Base-by-base conservation (phyloP, 2,888 invertebrate species). In the Synergus gifuensis region DNA sequence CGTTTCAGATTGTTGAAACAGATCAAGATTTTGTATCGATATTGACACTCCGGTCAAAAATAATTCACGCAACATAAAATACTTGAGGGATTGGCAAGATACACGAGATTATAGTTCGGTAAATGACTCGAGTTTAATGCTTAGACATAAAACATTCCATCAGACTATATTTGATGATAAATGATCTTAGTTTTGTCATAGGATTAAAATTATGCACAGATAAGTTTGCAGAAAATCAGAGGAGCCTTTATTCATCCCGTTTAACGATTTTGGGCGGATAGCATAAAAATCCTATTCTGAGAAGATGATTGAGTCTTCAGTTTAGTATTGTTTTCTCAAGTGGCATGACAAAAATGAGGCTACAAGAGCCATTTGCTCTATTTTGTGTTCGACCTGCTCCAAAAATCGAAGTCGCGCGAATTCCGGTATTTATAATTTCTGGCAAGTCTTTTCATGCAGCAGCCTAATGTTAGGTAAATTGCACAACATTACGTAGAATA, bases 351-450 rank as follows among this genome's bases (percentile, higher is more conserved):
- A 73, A 54, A 73, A 28, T 40, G 73, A 49, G 54, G 49, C 11
- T 36, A 28, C 28, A 49, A 54, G n/a, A 73, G 62, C 44, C 12
- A 28, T 62, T 78, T 78, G 67, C 67, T 42, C 22, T 7, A 46
- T 54, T 83, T 83, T 78, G 82, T 80, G 76, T 69, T 83, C 83
- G 87, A 87, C 88, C 88, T 88, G 87, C 87, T 88, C 86, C 84
- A 86, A 86, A 87, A 86, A 85, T 73, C 82, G 81, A 22, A 83
- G 86, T 86, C 85, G 84, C 85, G 86, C 86, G 85, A 89, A 89
- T 89, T 88, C 87, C 89, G 90, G 88, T 91, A 91, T 91, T 91
- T 91, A 91, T 91, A 91, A 91, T 89, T 89, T 87, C 85, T 91
- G 91, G 91, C 91, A 91, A 89, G 85, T 88, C 86, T 85, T 83